These are phyloP conservation scores for Astyanax mexicanus DNA, from an alignment of 2,797 vertebrate genomes.

Conservation along the genomic window DNA sequence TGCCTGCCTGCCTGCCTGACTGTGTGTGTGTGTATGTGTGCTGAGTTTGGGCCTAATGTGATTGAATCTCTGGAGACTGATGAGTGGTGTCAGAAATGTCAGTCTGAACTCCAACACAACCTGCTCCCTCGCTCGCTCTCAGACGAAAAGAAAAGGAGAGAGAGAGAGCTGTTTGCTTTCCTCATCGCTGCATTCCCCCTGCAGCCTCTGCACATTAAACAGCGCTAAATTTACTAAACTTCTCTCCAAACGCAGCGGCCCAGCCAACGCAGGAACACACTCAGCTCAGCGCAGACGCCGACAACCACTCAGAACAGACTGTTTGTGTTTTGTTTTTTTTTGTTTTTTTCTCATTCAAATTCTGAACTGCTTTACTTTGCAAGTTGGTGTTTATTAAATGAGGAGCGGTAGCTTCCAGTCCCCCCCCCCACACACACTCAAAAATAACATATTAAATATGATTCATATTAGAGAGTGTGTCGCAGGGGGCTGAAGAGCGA, in stretches of 20 bases:
- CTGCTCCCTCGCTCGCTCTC: conserved; percentile 36
- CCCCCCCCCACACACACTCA: not conserved
- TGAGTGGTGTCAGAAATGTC: conserved; percentile 61
- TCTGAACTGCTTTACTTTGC: conserved; percentile 3
- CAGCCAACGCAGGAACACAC: conserved; percentile 24
- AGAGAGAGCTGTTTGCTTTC: conserved; percentile 54
- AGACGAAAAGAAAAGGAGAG: conserved; percentile 46
- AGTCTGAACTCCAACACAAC: conserved; percentile 58
- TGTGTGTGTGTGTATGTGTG: conserved; percentile 48
- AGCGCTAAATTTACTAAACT: conserved; percentile 56
- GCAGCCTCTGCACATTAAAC: conserved; percentile 54
- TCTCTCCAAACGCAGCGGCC: conserved; percentile 44
- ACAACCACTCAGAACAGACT: conserved; percentile 1
- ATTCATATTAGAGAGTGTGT: conserved; percentile 45
- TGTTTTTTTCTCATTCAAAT: conserved; percentile 49
- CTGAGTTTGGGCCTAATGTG: conserved; percentile 57
- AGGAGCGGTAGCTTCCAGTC: conserved; percentile 40
- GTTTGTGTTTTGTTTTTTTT: not conserved
- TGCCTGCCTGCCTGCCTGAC: conserved; percentile 43
- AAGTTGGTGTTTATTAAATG: conserved; percentile 35
- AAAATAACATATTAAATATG: conserved; percentile 47
- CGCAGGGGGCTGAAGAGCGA: conserved; percentile 56
- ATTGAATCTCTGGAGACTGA: conserved; percentile 62
- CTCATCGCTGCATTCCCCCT: conserved; percentile 50
- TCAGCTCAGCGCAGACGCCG: not conserved